Evolutionary conservation across 1,140 invertebrate species (phyloP), one percentile per base, ranked within the genome.

Genomic region (Drosophila arawakana): DNA sequence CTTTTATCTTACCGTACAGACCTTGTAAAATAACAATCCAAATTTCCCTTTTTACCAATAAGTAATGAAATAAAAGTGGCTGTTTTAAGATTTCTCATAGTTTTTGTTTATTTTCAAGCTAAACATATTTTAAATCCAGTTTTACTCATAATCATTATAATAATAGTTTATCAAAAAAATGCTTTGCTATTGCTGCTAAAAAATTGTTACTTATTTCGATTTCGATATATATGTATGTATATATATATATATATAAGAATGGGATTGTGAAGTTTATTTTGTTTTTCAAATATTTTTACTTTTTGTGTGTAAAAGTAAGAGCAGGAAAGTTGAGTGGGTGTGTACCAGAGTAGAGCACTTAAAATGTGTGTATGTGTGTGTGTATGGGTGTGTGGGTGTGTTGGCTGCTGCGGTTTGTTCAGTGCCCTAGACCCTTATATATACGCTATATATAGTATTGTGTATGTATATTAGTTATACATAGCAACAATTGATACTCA

Each of bases 51-150:
- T 2, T 21, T 1, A 21, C 18, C 18, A 21, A 21, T 0, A 21
- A 21, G 0, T 21, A 43, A 15, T 15, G 15, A 15, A 30, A 59
- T 13, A 57, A 57, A 57, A 57, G 7, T 41, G 10, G 7, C 6
- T 57, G 50, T 67, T 67, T 35, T 57, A 74, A 18, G 67, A 81
- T 75, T 76, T 72, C 55, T 66, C 58, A 72, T 78, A 67, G 67
- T 72, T 76, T 78, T 77, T 72, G 62, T 83, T 79, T 73, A 68
- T 86, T 85, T 85, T 74, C 82, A 86, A 82, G 83, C 83, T 86
- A 88, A 88, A 88, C 77, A 57, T 84, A 80, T 78, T 65, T 62
- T 72, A 46, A 71, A 81, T 76, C 67, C 78, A 80, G 66, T 82
- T 86, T 80, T 86, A 70, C 74, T 79, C 67, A 79, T 78, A 78